phyloP scores from a whole-genome alignment of 2,113 vertebrate genomes.

The Mola mola region DNA sequence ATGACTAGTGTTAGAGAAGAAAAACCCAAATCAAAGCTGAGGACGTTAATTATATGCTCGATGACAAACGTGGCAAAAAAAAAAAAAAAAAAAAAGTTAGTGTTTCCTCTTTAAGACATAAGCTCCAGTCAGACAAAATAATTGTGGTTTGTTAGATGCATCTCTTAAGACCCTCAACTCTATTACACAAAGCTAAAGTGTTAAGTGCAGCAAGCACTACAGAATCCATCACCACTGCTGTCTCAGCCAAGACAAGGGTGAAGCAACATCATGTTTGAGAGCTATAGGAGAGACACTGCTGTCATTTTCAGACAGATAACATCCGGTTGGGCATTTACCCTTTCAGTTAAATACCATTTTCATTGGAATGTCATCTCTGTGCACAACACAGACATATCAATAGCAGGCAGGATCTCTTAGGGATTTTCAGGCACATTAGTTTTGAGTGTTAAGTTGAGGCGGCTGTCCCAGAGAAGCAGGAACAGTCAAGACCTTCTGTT shows the following conservation, averaged over 20 bases:
- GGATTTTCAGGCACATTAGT: neutral
- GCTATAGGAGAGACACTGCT: neutral
- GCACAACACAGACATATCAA: constrained; percentile 16
- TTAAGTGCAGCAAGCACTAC: neutral
- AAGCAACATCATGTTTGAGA: constrained; percentile 17
- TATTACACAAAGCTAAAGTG: neutral
- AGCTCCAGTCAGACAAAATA: no score
- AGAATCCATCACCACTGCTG: neutral
- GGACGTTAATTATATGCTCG: no score
- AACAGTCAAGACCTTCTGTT: neutral
- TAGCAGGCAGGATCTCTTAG: neutral
- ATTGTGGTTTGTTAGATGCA: neutral
- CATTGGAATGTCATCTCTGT: constrained; percentile 18
- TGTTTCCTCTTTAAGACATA: no score
- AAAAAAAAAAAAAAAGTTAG: no score
- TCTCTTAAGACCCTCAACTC: neutral
- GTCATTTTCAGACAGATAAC: constrained; percentile 23
- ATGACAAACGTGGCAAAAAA: no score
- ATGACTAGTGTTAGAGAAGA: no score
- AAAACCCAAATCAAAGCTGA: no score
- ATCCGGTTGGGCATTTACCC: constrained; percentile 22
- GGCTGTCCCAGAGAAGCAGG: neutral
- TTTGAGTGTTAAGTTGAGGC: neutral
- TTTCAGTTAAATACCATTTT: constrained; percentile 31
- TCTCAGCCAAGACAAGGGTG: neutral